A percentile compares a stretch with the other conserved stretches of the same genome.
These are phyloP conservation scores for Ferdinandea cuprea DNA, from an alignment of 2,888 invertebrate species.

Conservation along the genomic window DNA sequence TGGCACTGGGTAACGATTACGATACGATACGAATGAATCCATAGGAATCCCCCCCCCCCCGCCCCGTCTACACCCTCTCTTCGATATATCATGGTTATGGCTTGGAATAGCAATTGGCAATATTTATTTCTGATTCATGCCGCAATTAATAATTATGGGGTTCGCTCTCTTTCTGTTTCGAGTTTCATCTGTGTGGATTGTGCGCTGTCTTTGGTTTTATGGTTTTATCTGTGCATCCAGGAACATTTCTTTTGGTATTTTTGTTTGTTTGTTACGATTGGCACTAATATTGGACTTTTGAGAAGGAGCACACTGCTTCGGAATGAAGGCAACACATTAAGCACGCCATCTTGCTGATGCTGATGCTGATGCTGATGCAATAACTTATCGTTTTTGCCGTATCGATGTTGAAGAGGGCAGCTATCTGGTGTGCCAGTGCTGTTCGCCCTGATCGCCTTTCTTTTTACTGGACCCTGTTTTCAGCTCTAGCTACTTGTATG, in stretches of 20 bases:
- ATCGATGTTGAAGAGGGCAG: conserved; percentile 19
- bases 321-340: conserved; percentile 28
- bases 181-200: conserved; percentile 20
- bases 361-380: conserved; percentile 60
- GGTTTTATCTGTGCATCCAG: conserved; percentile 8
- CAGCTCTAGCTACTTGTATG: conserved; percentile 7
- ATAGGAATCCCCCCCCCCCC: too few species aligned
- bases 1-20: conserved; percentile 3
- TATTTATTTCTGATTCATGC: conserved; percentile 73
- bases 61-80: conserved; percentile 14
- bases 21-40: background rate
- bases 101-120: conserved; percentile 67
- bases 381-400: conserved; percentile 59
- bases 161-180: conserved; percentile 55
- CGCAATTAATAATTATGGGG: conserved; percentile 70
- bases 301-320: background rate
- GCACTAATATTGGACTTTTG: conserved; percentile 32
- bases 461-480: background rate
- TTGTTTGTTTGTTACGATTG: conserved; percentile 28
- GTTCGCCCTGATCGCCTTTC: conserved; percentile 39
- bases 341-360: conserved; percentile 51
- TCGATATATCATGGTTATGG: conserved; percentile 63
- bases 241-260: conserved; percentile 15
- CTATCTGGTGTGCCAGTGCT: conserved; percentile 2
- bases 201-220: conserved; percentile 26